Conservation (phyloP, 2,888 invertebrate genomes). For the Pristionchus maxplancki region DNA sequence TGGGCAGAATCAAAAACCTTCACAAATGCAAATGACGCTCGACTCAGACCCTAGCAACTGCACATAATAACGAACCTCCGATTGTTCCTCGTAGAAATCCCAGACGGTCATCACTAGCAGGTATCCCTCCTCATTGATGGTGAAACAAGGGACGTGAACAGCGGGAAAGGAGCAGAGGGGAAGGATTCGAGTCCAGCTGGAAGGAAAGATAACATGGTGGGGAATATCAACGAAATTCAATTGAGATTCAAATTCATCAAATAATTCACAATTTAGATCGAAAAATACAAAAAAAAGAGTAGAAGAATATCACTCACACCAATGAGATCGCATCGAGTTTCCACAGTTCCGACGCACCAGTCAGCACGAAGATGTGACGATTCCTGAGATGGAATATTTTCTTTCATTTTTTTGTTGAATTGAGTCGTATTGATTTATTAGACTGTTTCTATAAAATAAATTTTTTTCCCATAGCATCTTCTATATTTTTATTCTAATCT, state of each 20-base stretch:
- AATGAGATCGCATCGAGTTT: not conserved
- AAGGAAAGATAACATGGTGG: not conserved
- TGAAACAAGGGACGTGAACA: slow-evolving; percentile 41
- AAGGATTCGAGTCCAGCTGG: slow-evolving; percentile 35
- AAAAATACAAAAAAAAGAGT: no score
- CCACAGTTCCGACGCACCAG: slow-evolving; percentile 41
- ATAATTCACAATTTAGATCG: no score
- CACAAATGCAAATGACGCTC: no score
- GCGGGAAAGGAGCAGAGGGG: slow-evolving; percentile 34
- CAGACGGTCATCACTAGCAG: slow-evolving; percentile 43
- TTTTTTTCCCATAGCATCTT: no score
- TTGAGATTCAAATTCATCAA: not conserved
- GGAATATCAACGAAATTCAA: not conserved
- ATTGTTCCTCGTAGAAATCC: slow-evolving; percentile 43
- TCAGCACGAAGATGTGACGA: slow-evolving; percentile 40
- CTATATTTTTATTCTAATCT: no score
- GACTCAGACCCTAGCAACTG: no score
- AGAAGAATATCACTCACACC: not conserved
- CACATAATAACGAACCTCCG: not conserved
- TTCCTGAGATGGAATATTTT: not conserved
- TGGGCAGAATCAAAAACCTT: no score
- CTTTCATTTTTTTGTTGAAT: not conserved
- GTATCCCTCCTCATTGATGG: slow-evolving; percentile 45
- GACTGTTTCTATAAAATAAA: not conserved
- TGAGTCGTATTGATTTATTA: not conserved